Base-by-base conservation (phyloP, 2,113 vertebrate genomes). In the Periophthalmus modestus region DNA sequence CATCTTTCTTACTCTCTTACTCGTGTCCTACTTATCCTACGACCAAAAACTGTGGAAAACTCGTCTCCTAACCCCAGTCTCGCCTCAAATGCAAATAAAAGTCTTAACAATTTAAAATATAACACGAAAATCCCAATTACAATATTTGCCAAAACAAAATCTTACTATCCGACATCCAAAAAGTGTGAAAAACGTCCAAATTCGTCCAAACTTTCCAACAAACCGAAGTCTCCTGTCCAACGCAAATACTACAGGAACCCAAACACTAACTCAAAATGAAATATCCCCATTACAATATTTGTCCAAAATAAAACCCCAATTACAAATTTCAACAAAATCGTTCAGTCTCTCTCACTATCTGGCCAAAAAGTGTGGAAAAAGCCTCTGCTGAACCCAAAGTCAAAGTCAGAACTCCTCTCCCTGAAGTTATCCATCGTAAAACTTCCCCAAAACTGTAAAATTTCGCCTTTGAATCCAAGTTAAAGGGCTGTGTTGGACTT, bases 401-500 rank as follows among this genome's bases (percentile, higher is more conserved):
- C 7, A 57, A 68, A 70, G 71, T 15, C 7, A 57, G 66, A 21
- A 21, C 47, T 72, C 75, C 70, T 54, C 63, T n/a, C 75, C 62
- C 78, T 47, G 5, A 59, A 61, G 66, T 76, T 4, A 71, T 33
- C 88, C 82, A 69, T 69, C 58, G 33, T 55, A 61, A 73, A 79
- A 57, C 63, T 68, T 63, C 33, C 66, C 68, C 19, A 24, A 75
- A 78, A 88, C 75, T 80, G 77, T 78, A 5, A 71, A 70, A 69
- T 84, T 78, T 54, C 33, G 66, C 3, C 65, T 78, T 48, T 68
- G 81, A 73, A 48, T 46, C 62, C 18, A 85, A 74, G 82, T 87
- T 85, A 87, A 81, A 86, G 75, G 70, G 61, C 85, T 76, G 83
- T 88, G 85, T 88, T 87, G 89, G 89, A 89, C 88, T 80, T 86